phyloP scores from a whole-genome alignment of 1,140 invertebrate species.

The Acyrthosiphon pisum region DNA sequence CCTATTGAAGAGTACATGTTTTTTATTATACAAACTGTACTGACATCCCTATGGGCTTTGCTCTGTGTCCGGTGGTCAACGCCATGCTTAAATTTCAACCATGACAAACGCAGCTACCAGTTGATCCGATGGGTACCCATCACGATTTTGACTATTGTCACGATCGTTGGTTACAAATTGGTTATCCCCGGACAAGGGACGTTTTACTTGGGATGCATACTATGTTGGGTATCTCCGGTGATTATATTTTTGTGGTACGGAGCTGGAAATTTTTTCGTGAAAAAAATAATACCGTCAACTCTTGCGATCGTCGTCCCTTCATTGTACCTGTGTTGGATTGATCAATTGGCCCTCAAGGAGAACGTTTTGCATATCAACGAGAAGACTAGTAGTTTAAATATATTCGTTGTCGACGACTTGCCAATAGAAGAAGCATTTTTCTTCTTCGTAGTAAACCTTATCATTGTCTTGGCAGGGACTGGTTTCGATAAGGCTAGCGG shows the following conservation, averaged over 20 bases:
- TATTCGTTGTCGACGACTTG: neutral
- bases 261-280: conserved; percentile 10
- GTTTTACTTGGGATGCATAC: conserved; percentile 11
- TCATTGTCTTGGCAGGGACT: neutral
- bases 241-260: conserved; percentile 28
- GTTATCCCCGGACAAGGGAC: neutral
- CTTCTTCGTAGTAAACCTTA: neutral
- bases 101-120: neutral
- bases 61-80: conserved; percentile 23
- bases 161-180: neutral
- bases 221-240: conserved; percentile 17
- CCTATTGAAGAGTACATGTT: conserved; percentile 40
- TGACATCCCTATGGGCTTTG: conserved; percentile 6
- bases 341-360: neutral
- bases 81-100: conserved; percentile 28
- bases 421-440: conserved; percentile 12
- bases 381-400: neutral
- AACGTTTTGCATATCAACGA: conserved; percentile 47
- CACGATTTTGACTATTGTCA: neutral
- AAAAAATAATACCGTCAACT: neutral
- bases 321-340: neutral
- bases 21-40: neutral
- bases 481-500: conserved; percentile 6
- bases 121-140: conserved; percentile 49
- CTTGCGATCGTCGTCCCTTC: conserved; percentile 1